Evolutionary conservation across 2,113 vertebrate genomes (phyloP), one percentile per base, ranked within the genome.

Genomic region (Amia ocellicauda): DNA sequence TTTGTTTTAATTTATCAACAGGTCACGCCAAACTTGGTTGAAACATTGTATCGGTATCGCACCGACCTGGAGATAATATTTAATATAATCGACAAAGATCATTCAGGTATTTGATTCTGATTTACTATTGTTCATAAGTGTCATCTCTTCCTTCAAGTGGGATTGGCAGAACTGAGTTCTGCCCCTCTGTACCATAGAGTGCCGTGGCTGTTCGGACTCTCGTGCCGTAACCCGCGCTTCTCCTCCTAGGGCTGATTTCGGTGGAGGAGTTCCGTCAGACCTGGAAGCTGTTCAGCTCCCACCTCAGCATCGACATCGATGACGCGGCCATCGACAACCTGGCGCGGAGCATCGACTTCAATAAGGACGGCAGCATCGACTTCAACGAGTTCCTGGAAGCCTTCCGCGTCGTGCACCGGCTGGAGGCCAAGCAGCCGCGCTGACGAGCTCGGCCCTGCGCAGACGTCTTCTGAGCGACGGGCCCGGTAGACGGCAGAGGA

Each of bases 371-470:
- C 74, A 89, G 89, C 69, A 99, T 99, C 29, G 96, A 99, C 83
- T 98, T 99, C 73, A 95, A 83, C 17, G 97, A 98, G 83, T 97
- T 99, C 78, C 81, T 99, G 53, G 94, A 95, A 77, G 96, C 96
- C 56, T 98, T 98, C 77, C 87, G 92, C 0, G 86, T 97, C 47
- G 95, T 98, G 50, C 93, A 98, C 58, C 93, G 90, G 66, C 78
- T 94, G 3, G 93, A 95, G 62, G 63, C 71, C 3, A 79, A 79
- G 59, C 73, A 79, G 24, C 74, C 78, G 23, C 74, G 54, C 29
- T 77, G 58, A 80, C 9, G n/a, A 22, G 17, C 70, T 83, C 77
- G 62, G 78, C 82, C 50, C 70, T 36, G 31, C n/a, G n/a, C n/a
- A n/a, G n/a, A n/a, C n/a, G n/a, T n/a, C n/a, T n/a, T n/a, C n/a